Percentiles rank a stretch among this genome's conserved stretches.
These are phyloP conservation scores for Cyrtodaria siliqua DNA, from an alignment of 2,888 invertebrate genomes.

Conservation along the genomic window DNA sequence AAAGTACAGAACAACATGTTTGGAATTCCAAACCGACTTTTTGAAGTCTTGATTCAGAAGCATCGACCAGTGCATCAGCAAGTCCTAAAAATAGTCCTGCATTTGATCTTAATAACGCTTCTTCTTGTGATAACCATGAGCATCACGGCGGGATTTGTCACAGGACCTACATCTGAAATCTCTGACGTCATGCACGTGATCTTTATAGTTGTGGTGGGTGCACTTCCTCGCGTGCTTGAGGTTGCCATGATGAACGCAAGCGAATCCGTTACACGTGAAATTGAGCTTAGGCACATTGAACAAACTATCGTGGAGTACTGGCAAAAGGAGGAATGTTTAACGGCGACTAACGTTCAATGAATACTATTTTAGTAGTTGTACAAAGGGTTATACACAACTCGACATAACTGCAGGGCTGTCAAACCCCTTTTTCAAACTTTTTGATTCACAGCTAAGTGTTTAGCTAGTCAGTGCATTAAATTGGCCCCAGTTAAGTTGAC, in stretches of 20 bases:
- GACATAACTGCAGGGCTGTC: too few relatives aligned
- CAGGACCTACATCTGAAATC: conserved; percentile 36
- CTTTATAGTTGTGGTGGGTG: conserved; percentile 50
- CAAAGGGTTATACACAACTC: too few relatives aligned
- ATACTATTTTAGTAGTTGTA: too few relatives aligned
- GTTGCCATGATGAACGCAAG: conserved; percentile 21
- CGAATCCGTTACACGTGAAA: conserved; percentile 23
- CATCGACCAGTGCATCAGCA: conserved; percentile 45
- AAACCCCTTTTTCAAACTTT: too few relatives aligned
- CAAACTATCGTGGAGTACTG: conserved; percentile 33
- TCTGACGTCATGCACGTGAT: conserved; percentile 61
- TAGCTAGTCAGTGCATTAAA: too few relatives aligned
- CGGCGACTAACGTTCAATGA: too few relatives aligned
- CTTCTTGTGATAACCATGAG: conserved; percentile 33
- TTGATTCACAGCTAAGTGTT: too few relatives aligned
- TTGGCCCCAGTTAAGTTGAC: too few relatives aligned
- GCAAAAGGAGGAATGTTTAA: conserved; percentile 3
- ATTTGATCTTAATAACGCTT: conserved; percentile 25
- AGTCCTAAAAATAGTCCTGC: conserved; percentile 31
- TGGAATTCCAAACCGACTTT: conserved; percentile 46
- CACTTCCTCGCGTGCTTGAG: conserved; percentile 42
- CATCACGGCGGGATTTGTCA: conserved; percentile 18
- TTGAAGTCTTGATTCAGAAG: conserved; percentile 24
- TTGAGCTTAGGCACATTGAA: conserved; percentile 34
- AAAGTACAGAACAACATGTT: conserved; percentile 18